Base-by-base conservation (phyloP, 1,140 invertebrate species). In the Coelopa frigida region DNA sequence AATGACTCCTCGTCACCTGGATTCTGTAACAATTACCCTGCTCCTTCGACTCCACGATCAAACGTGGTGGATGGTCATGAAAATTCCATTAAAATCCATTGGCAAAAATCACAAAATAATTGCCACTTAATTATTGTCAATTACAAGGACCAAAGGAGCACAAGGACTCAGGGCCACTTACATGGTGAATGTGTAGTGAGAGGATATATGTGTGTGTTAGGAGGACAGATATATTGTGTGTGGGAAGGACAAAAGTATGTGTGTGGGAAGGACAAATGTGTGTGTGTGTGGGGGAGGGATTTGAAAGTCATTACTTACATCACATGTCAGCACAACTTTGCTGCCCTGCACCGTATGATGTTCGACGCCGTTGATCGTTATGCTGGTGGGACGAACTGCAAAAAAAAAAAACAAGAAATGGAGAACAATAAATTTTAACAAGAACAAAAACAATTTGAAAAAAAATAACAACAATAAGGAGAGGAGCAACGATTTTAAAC, bases 321-420 rank as follows among this genome's bases (percentile, higher is more conserved):
- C 73, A 63, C 90, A 94, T 58, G 81, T 77, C 21, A 93, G 75
- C 17, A 82, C 76, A 15, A 92, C 82, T 50, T 81, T 79, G 10
- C 79, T 83, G 17, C 87, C 88, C 58, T 88, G 83, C 5, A 83
- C 78, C 7, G 84, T 84, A 56, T 88, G 82, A 44, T 78, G 75
- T 12, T 83, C 78, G 15, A 84, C 79, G 5, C 85, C 86, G 22
- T 75, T 75, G 49, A 91, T 75, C 49, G 80, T 75, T 61, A 89
- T 83, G 55, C 76, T 81, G 53, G 81, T 76, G 1, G 88, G 87
- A 15, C 81, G 79, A 8, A 93, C 87, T 78, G 31, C 76, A 75
- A 43, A 52, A 42, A 18, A 15, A 38, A 26, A 46, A 20, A 32
- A 40, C 6, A 32, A 20, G 38, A 45, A 8, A 22, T 23, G 35